phyloP scores from a whole-genome alignment of 2,797 vertebrate genomes.

The Distichodus sexfasciatus region DNA sequence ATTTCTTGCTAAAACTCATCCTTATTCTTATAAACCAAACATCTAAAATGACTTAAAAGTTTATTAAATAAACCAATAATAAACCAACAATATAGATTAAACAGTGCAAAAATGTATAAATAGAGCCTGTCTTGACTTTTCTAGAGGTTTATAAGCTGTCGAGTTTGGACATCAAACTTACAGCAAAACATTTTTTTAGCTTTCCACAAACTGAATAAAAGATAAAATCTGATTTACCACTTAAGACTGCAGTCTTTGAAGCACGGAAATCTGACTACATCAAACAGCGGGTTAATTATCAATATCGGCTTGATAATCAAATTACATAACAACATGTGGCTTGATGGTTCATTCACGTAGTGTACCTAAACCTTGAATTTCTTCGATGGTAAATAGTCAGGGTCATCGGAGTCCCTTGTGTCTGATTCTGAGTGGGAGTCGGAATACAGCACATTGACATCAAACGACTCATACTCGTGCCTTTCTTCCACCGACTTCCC shows the following conservation, averaged over 20 bases:
- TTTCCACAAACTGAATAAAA: neutral
- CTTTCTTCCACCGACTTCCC: neutral
- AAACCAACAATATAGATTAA: no score
- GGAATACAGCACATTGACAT: constrained; percentile 62
- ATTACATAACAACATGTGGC: constrained; percentile 17
- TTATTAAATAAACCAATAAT: no score
- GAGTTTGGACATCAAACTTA: neutral
- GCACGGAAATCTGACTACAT: neutral
- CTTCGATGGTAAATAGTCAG: constrained; percentile 57
- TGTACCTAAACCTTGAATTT: constrained; percentile 17
- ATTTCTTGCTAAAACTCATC: no score
- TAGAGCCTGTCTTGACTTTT: no score
- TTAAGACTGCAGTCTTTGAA: neutral
- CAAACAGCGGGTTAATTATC: constrained; percentile 17
- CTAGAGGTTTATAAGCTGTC: neutral
- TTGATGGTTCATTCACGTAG: neutral
- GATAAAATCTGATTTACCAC: neutral
- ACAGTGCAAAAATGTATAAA: no score
- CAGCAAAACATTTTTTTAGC: neutral
- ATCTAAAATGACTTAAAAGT: no score
- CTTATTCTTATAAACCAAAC: no score
- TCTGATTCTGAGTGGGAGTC: constrained; percentile 52
- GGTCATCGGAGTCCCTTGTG: constrained; percentile 51
- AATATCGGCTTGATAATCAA: neutral
- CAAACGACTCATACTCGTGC: constrained; percentile 46